These are phyloP conservation scores for Neria commutata DNA, from an alignment of 2,888 invertebrate genomes.

Conservation along the genomic window DNA sequence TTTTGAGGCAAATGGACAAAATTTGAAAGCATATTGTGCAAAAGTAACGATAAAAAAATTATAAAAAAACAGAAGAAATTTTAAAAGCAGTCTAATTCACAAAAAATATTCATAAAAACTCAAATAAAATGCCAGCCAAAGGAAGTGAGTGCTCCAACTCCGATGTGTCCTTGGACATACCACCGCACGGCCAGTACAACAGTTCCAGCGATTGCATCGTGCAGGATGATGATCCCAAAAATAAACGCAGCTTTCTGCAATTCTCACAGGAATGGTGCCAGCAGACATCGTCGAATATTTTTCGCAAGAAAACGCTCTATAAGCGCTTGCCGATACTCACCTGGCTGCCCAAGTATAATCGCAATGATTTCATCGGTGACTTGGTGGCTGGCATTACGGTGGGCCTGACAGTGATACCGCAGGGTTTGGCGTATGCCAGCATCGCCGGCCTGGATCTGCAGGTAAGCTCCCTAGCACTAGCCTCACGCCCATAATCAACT, in stretches of 20 bases:
- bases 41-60: background rate
- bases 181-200: slow-evolving; percentile 54
- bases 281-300: slow-evolving; percentile 64
- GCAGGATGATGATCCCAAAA: slow-evolving; percentile 58
- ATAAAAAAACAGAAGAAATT: background rate
- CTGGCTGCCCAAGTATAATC: slow-evolving; percentile 82
- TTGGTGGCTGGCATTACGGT: slow-evolving; percentile 90
- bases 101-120: background rate
- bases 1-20: background rate
- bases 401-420: slow-evolving; percentile 72
- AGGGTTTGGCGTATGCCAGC: slow-evolving; percentile 82
- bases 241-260: slow-evolving; percentile 36
- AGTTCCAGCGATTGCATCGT: slow-evolving; percentile 63
- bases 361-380: slow-evolving; percentile 79
- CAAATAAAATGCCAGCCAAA: slow-evolving; percentile 32
- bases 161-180: slow-evolving; percentile 57
- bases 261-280: slow-evolving; percentile 42
- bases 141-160: slow-evolving; percentile 38
- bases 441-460: slow-evolving; percentile 78
- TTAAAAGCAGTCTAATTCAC: background rate
- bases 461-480: slow-evolving; percentile 61
- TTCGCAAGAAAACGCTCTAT: slow-evolving; percentile 74
- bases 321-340: slow-evolving; percentile 76
- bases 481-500: no score
- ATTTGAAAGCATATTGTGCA: background rate